Evolutionary conservation across 2,888 invertebrate species (phyloP), one percentile per base, ranked within the genome.

Genomic region (Drosophila leonis): DNA sequence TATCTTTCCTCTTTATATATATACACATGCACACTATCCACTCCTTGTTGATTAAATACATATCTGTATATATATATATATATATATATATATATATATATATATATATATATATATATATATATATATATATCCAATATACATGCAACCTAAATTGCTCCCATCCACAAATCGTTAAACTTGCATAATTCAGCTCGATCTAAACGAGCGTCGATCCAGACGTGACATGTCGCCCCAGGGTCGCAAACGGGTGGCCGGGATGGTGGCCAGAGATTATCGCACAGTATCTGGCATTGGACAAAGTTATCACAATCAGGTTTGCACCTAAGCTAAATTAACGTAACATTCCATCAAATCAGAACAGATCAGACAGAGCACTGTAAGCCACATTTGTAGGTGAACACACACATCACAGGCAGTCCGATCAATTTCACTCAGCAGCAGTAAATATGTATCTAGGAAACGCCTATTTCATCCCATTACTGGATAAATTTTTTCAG

Each of bases 161-260:
- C 57, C 44, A 59, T 49, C 60, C 57, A 57, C 41, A 57, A 60
- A 65, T 35, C 27, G 59, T 42, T 37, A 49, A 76, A 76, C 55
- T 44, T 70, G 71, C 59, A 88, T 56, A 59, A 78, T 76, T 88
- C 93, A 94, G 90, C 93, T 94, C 93, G 94, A 95, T 88, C 92
- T 94, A 90, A 95, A 95, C 83, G 95, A 96, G 83, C 95, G 96
- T 91, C 95, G 95, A 89, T 97, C 97, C 83, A 95, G 97, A 87
- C 95, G 97, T 88, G 97, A 97, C 92, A 96, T 97, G 95, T 97
- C 97, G 70, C 96, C 96, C 57, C 95, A 96, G 79, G 96, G 96
- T 78, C 94, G 96, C 80, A 95, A 96, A 90, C 94, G 96, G 85
- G 94, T 95, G 65, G 94, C 95, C 72, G 95, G 95, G 84, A 95